phyloP scores from a whole-genome alignment of 2,797 vertebrate species.

The Anas bernieri region DNA sequence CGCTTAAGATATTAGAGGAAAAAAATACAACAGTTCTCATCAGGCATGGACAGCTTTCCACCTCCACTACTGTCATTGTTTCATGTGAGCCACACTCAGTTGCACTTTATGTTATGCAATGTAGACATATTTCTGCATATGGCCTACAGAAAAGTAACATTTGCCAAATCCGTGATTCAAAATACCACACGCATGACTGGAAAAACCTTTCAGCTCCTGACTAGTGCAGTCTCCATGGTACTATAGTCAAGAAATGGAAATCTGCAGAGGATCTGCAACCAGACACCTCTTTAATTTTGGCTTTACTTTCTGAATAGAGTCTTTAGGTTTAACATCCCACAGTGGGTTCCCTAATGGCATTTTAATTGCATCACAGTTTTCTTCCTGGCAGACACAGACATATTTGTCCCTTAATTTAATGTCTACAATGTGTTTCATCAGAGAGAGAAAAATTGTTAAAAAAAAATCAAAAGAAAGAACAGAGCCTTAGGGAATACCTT shows the following conservation, averaged over 20 bases:
- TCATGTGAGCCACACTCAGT: neutral
- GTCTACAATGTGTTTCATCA: conserved; percentile 72
- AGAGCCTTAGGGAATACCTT: conserved; percentile 38
- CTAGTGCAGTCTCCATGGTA: conserved; percentile 32
- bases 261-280: conserved; percentile 69
- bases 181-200: conserved; percentile 61
- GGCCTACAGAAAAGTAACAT: neutral
- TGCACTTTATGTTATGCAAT: neutral
- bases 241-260: conserved; percentile 57
- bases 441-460: conserved; percentile 59
- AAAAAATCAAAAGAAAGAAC: conserved; percentile 64
- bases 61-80: neutral
- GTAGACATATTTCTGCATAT: neutral
- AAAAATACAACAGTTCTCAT: neutral
- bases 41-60: conserved; percentile 8
- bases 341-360: conserved; percentile 60
- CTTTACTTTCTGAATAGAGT: conserved; percentile 63
- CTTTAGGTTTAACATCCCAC: conserved; percentile 66
- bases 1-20: neutral
- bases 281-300: conserved; percentile 70
- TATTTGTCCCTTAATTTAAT: conserved; percentile 70
- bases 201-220: conserved; percentile 57
- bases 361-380: conserved; percentile 73
- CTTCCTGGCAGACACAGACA: conserved; percentile 59
- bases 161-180: conserved; percentile 48